Percentiles rank a stretch among this genome's conserved stretches.
Evolutionary conservation across 1,140 invertebrate genomes (phyloP).

Genomic region (Drosophila ambigua): DNA sequence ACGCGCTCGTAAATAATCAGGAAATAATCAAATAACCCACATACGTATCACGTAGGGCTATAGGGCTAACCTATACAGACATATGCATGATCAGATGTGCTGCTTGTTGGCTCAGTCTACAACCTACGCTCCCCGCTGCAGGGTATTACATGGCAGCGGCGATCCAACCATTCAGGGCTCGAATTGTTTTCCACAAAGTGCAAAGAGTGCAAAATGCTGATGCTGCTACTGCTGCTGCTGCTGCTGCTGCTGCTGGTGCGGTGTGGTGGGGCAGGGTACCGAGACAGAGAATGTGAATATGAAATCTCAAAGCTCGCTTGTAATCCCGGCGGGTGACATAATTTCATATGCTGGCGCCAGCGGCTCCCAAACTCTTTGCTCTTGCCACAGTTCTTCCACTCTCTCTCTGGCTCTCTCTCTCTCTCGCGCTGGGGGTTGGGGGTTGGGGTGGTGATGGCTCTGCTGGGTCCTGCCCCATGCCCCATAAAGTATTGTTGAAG

Average conservation of each 20-base stretch:
- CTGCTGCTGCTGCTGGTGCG: too few species aligned
- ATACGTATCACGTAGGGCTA: too few species aligned
- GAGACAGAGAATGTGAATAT: constrained; percentile 20
- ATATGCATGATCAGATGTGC: too few species aligned
- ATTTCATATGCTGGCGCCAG: constrained; percentile 74
- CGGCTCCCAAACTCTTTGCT: constrained; percentile 27
- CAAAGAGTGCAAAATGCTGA: constrained; percentile 9
- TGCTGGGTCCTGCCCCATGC: constrained; percentile 5
- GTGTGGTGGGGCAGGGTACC: not conserved
- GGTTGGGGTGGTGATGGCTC: not conserved
- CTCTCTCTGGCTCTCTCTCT: not conserved
- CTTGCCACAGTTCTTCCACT: not conserved
- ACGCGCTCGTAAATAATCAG: too few species aligned
- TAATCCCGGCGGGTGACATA: constrained; percentile 75
- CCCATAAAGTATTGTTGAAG: constrained; percentile 74
- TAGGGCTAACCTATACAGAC: too few species aligned
- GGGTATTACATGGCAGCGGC: not conserved
- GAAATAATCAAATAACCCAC: too few species aligned
- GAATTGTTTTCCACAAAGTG: constrained; percentile 34
- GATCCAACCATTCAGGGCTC: constrained; percentile 1
- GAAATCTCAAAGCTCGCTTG: constrained; percentile 39
- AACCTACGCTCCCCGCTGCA: not conserved
- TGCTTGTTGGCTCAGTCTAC: too few species aligned
- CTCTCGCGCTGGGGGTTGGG: not conserved
- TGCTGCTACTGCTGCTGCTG: constrained; percentile 3